A percentile compares a stretch with the other conserved stretches of the same genome.
These are phyloP conservation scores for Seriola quinqueradiata DNA, from an alignment of 2,113 vertebrate genomes.

Conservation along the genomic window DNA sequence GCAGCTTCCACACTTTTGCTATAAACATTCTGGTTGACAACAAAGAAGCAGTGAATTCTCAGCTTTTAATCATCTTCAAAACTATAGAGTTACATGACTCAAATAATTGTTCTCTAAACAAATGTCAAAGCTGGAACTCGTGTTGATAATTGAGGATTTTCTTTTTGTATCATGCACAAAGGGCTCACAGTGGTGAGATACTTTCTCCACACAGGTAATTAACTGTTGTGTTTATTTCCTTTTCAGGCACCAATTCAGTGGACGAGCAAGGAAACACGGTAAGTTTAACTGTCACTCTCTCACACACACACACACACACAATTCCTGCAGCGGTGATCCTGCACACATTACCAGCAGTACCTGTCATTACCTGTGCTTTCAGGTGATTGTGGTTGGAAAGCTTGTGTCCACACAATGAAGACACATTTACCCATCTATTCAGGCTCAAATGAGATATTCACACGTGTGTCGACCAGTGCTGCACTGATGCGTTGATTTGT, in stretches of 20 bases:
- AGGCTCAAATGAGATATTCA: neutral
- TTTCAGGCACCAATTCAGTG: constrained; percentile 88
- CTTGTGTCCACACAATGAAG: neutral
- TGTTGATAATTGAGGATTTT: neutral
- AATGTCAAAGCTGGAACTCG: neutral
- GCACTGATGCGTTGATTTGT: no score
- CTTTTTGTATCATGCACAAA: neutral
- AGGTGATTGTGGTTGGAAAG: neutral
- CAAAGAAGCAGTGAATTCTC: no score
- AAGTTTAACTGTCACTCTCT: constrained; percentile 31
- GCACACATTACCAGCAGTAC: neutral
- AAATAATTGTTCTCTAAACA: no score
- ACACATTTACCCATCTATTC: neutral
- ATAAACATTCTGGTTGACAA: no score
- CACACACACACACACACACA: neutral
- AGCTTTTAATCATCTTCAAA: no score
- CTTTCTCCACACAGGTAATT: neutral
- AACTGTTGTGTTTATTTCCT: constrained; percentile 3
- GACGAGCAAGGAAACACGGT: constrained; percentile 91
- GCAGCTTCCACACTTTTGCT: no score
- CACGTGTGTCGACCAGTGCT: neutral
- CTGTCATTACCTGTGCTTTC: neutral
- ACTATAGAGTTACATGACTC: no score
- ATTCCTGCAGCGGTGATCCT: neutral
- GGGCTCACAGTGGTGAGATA: no score